phyloP scores from a whole-genome alignment of 64 coral and sea anemone genomes.

The Dendronephthya gigantea region DNA sequence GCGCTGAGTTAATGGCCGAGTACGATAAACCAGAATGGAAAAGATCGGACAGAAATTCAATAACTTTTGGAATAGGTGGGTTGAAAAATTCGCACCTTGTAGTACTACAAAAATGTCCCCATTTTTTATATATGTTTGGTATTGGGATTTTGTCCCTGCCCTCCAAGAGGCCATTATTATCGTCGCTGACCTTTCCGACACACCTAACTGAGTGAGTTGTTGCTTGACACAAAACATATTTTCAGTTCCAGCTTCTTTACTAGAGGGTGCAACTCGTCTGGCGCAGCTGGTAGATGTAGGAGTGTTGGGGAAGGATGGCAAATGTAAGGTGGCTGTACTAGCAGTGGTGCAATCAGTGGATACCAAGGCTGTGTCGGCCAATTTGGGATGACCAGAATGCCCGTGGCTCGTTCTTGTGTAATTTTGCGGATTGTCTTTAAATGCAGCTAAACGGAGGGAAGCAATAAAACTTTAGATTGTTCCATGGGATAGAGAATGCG shows the following conservation, averaged over 20 bases:
- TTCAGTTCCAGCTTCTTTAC: slow-evolving; percentile 21
- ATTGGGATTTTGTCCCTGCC: slow-evolving; percentile 19
- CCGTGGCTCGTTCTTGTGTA: slow-evolving; percentile 23
- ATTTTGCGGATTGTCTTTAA: slow-evolving; percentile 26
- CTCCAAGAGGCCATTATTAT: slow-evolving; percentile 42
- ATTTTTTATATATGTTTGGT: slow-evolving; percentile 38
- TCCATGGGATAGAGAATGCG: slow-evolving; percentile 39
- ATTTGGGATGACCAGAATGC: slow-evolving; percentile 29
- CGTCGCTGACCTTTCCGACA: background rate
- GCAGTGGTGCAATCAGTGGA: background rate
- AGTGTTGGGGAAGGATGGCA: slow-evolving; percentile 12
- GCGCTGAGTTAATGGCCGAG: slow-evolving; percentile 37
- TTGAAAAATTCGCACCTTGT: slow-evolving; percentile 23
- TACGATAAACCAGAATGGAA: slow-evolving; percentile 26
- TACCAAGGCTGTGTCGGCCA: slow-evolving; percentile 46
- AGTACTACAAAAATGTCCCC: slow-evolving; percentile 19
- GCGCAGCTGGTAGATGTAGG: slow-evolving; percentile 4
- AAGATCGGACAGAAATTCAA: slow-evolving; percentile 40
- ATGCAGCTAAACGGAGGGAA: slow-evolving; percentile 46
- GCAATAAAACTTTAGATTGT: slow-evolving; percentile 20
- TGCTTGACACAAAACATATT: slow-evolving; percentile 31
- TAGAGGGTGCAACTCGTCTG: slow-evolving; percentile 17
- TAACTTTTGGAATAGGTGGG: background rate
- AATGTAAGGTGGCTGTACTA: slow-evolving; percentile 6
- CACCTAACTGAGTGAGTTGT: slow-evolving; percentile 20